phyloP scores from a whole-genome alignment of 2,888 invertebrate genomes.

The Drosophila neonasuta region DNA sequence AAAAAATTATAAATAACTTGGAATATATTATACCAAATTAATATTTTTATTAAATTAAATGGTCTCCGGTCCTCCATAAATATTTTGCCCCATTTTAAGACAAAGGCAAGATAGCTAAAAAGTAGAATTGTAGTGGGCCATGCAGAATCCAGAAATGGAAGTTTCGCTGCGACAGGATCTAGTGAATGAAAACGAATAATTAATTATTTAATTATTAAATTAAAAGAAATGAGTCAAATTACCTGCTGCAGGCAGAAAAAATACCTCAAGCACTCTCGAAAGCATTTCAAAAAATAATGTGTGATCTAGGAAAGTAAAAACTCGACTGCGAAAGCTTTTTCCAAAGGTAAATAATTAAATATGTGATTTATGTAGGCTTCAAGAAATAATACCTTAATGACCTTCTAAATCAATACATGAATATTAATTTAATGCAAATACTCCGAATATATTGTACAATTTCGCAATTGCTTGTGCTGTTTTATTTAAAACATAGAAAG shows the following conservation, averaged over 20 bases:
- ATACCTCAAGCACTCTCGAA: not conserved
- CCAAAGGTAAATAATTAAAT: no score
- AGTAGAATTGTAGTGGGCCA: constrained; percentile 3
- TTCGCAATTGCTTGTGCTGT: no score
- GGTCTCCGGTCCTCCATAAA: constrained; percentile 17
- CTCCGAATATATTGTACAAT: no score
- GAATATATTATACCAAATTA: constrained; percentile 9
- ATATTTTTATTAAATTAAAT: not conserved
- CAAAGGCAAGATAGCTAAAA: not conserved
- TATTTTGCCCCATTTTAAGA: constrained; percentile 15
- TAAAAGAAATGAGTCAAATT: not conserved
- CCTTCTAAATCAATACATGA: no score
- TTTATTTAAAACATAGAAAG: no score
- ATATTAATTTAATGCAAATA: no score
- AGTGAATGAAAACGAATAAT: not conserved
- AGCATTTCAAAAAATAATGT: no score
- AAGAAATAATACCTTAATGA: no score
- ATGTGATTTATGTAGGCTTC: no score
- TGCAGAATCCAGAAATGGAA: constrained; percentile 5
- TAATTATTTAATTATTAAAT: no score
- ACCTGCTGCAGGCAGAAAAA: constrained; percentile 9
- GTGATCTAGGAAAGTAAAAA: no score
- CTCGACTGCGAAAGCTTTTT: no score
- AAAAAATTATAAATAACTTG: constrained; percentile 18
- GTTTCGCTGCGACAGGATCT: constrained; percentile 10